Base-by-base conservation (phyloP, 1,140 invertebrate genomes). In the Pogonognathellus flavescens region DNA sequence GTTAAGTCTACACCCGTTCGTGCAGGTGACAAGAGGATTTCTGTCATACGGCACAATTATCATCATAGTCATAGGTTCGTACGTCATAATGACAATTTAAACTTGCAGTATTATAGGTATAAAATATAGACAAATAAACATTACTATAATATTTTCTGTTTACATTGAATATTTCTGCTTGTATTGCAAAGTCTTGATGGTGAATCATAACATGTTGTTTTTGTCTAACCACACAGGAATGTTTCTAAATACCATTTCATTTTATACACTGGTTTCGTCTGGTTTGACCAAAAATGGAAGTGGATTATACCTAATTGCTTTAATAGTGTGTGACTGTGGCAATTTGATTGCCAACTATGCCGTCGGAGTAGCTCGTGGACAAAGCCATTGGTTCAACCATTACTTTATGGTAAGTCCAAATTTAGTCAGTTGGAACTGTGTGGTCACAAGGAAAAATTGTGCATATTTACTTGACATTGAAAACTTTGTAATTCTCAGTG, bases 271-370 rank as follows among this genome's bases (percentile, higher is more conserved):
- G 25, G 16, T 88, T 60, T 88, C 87, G 0, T 87, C 84, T 31
- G 86, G 86, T 5, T 72, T 89, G 16, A 72, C 86, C 1, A 86
- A 86, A 49, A 87, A 85, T 49, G 87, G 88, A 49, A 89, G 85
- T 62, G 87, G 87, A 0, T 31, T 91, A 53, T 91, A 91, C 86
- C 88, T 91, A 49, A 86, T 90, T 52, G 89, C 90, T 49, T 88
- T 91, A 31, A 90, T 90, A 18, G 84, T 91, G 76, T 90, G 90
- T 66, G 90, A 91, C 80, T 90, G 89, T 83, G 90, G 89, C n/a
- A 90, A 90, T 80, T 85, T 91, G 52, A 86, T 91, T 60, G 89
- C 90, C 72, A 91, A 90, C 88, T 91, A 90, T 87, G 90, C 89
- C 18, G 84, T 91, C 14, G 90, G 90, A 62, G 88, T 91, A 18